These are phyloP conservation scores for Camponotus floridanus DNA, from an alignment of 1,140 invertebrate species.

Conservation along the genomic window DNA sequence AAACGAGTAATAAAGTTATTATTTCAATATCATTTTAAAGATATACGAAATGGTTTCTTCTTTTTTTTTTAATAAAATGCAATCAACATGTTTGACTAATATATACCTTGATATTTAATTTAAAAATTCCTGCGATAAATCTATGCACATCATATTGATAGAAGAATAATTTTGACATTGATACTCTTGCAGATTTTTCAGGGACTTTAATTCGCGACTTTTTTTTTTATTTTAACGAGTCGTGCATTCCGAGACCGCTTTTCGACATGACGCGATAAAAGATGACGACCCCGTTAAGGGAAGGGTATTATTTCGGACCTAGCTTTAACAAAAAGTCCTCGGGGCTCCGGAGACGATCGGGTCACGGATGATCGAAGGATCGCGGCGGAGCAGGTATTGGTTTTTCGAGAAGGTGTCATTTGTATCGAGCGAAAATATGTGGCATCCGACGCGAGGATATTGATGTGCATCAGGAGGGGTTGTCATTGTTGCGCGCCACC, in stretches of 20 bases:
- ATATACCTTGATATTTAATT: neutral
- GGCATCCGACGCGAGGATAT: conserved; percentile 75
- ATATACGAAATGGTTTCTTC: neutral
- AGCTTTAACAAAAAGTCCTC: conserved; percentile 41
- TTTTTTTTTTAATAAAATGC: too few relatives aligned
- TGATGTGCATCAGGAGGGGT: conserved; percentile 75
- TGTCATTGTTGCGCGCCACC: conserved; percentile 75
- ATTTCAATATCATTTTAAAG: neutral
- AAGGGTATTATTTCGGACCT: conserved; percentile 71
- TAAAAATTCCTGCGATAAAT: too few relatives aligned
- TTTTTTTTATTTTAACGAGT: too few relatives aligned
- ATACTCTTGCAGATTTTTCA: neutral
- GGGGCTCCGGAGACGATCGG: conserved; percentile 49
- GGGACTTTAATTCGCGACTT: neutral
- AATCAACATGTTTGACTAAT: neutral
- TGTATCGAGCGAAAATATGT: conserved; percentile 77
- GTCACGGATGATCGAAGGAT: conserved; percentile 69
- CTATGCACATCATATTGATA: neutral
- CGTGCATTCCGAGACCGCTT: neutral
- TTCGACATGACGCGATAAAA: conserved; percentile 27
- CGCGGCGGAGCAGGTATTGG: conserved; percentile 70
- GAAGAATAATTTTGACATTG: neutral
- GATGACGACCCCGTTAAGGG: conserved; percentile 49
- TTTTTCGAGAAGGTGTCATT: conserved; percentile 75
- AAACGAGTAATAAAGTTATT: neutral